These are phyloP conservation scores for Congeria kusceri DNA, from an alignment of 2,888 invertebrate genomes.

Conservation along the genomic window DNA sequence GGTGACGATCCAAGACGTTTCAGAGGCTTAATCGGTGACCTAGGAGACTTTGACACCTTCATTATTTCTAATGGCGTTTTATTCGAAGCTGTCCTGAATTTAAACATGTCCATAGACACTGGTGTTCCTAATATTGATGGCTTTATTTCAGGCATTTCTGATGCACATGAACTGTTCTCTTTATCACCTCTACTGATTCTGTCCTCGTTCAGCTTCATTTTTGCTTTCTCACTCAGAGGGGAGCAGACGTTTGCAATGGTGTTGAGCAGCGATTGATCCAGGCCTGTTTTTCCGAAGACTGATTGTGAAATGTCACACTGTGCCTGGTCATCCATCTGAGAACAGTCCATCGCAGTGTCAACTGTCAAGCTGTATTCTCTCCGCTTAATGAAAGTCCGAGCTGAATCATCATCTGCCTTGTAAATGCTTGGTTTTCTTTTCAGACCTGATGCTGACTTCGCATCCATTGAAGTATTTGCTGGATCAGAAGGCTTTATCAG, in stretches of 20 bases:
- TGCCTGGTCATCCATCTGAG: too few relatives aligned
- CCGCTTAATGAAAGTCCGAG: neutral
- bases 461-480: slow-evolving; percentile 11
- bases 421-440: slow-evolving; percentile 72
- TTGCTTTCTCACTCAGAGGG: slow-evolving; percentile 59
- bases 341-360: neutral
- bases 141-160: slow-evolving; percentile 59
- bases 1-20: slow-evolving; percentile 77
- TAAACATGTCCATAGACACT: slow-evolving; percentile 48
- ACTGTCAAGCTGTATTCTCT: neutral
- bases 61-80: slow-evolving; percentile 71
- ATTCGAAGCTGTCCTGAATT: slow-evolving; percentile 68
- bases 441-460: slow-evolving; percentile 28
- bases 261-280: slow-evolving; percentile 64
- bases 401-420: slow-evolving; percentile 57
- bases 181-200: neutral
- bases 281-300: slow-evolving; percentile 35
- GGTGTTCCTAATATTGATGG: slow-evolving; percentile 63
- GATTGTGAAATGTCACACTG: neutral
- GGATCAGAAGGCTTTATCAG: slow-evolving; percentile 71
- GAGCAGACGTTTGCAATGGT: slow-evolving; percentile 72
- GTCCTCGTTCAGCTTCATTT: slow-evolving; percentile 14
- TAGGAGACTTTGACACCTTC: slow-evolving; percentile 54
- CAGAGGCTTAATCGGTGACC: slow-evolving; percentile 77
- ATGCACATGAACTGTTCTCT: slow-evolving; percentile 34